A percentile compares a stretch with the other conserved stretches of the same genome.
phyloP scores from a whole-genome alignment of 2,888 invertebrate species.

The Frankliniella intonsa region DNA sequence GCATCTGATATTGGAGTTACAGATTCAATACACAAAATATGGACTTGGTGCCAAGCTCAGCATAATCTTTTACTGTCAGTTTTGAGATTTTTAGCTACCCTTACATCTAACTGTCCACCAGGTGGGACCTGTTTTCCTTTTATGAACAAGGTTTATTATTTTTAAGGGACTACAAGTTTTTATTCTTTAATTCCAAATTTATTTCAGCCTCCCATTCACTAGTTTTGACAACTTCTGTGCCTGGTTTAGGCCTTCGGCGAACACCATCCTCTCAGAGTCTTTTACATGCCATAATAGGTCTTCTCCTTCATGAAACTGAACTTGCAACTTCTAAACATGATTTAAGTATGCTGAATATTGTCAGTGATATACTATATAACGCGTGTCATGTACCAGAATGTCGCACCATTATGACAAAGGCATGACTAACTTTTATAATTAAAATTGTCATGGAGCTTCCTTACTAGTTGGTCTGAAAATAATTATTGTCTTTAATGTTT shows the following conservation, averaged over 20 bases:
- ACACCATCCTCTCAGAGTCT: slow-evolving; percentile 51
- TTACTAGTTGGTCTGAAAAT: too few species aligned
- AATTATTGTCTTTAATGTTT: too few species aligned
- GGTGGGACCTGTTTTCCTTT: slow-evolving; percentile 47
- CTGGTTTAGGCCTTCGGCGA: slow-evolving; percentile 52
- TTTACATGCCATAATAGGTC: slow-evolving; percentile 50
- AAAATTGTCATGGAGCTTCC: not conserved
- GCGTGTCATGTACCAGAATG: slow-evolving; percentile 57
- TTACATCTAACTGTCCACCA: slow-evolving; percentile 58
- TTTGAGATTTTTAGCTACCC: slow-evolving; percentile 57
- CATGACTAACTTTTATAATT: not conserved
- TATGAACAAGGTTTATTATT: not conserved
- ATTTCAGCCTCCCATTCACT: slow-evolving; percentile 51
- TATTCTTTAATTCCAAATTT: slow-evolving; percentile 33
- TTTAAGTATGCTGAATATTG: slow-evolving; percentile 47
- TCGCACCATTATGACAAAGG: slow-evolving; percentile 58
- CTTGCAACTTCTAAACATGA: slow-evolving; percentile 49
- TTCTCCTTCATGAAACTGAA: slow-evolving; percentile 53
- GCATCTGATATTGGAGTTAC: slow-evolving; percentile 55
- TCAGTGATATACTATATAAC: slow-evolving; percentile 53
- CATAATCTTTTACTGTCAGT: slow-evolving; percentile 52
- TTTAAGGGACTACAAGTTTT: slow-evolving; percentile 32
- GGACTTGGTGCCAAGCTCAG: slow-evolving; percentile 62
- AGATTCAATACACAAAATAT: slow-evolving; percentile 58
- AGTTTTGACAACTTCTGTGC: slow-evolving; percentile 50